phyloP scores from a whole-genome alignment of 2,888 invertebrate species.

The Clusia tigrina region DNA sequence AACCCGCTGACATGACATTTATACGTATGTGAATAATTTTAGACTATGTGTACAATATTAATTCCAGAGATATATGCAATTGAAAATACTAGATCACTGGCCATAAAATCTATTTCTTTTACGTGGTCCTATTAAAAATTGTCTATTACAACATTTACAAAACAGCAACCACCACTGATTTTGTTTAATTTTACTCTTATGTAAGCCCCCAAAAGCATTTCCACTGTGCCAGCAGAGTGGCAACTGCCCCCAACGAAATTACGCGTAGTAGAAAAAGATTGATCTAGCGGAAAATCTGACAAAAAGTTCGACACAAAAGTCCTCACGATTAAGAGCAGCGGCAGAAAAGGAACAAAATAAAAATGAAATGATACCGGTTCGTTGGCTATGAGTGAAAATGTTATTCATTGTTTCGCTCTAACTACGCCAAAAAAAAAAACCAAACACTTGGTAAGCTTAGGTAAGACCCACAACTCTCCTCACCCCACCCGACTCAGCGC shows the following conservation, averaged over 20 bases:
- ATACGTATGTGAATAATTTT: too few species aligned
- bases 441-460: conserved; percentile 4
- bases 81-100: too few species aligned
- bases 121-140: too few species aligned
- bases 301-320: conserved; percentile 32
- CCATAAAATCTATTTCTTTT: too few species aligned
- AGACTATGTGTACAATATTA: too few species aligned
- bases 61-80: too few species aligned
- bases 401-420: conserved; percentile 6
- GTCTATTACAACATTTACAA: too few species aligned
- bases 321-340: neutral
- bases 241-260: neutral
- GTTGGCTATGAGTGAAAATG: neutral
- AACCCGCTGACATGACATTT: too few species aligned
- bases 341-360: neutral
- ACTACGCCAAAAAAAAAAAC: neutral
- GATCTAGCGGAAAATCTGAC: conserved; percentile 56
- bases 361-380: neutral
- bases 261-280: conserved; percentile 48
- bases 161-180: too few species aligned
- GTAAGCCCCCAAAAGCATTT: too few species aligned
- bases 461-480: neutral
- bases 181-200: too few species aligned
- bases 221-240: neutral
- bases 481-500: neutral